Evolutionary conservation across 2,113 vertebrate genomes (phyloP).

Genomic region (Lagenorhynchus albirostris): DNA sequence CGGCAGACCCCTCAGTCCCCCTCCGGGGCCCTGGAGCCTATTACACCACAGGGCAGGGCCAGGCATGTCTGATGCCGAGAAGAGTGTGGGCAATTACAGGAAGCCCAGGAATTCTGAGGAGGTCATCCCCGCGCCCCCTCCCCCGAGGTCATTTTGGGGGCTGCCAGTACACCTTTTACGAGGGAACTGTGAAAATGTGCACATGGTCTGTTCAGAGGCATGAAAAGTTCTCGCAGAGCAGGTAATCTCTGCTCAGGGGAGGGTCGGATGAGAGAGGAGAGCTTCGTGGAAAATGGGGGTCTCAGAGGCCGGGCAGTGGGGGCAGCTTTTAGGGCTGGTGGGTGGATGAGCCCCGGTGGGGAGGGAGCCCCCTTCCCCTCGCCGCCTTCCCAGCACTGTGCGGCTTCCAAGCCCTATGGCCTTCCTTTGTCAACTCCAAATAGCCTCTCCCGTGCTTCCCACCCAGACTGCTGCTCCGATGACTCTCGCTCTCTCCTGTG

Average conservation of each 20-base stretch:
- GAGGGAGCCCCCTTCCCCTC: neutral
- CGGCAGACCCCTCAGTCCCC: fast-evolving
- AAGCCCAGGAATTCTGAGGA: neutral
- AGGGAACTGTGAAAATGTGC: neutral
- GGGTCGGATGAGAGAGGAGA: neutral
- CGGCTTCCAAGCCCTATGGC: fast-evolving
- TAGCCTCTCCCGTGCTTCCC: fast-evolving
- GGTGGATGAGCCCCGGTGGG: neutral
- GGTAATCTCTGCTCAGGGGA: neutral
- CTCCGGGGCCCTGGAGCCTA: neutral
- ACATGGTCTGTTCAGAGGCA: neutral
- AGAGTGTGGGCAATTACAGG: fast-evolving
- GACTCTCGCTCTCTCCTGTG: fast-evolving
- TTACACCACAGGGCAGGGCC: neutral
- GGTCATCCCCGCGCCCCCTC: fast-evolving
- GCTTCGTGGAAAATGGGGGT: fast-evolving
- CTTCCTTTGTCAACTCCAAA: fast-evolving
- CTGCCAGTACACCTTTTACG: fast-evolving
- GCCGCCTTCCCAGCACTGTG: fast-evolving
- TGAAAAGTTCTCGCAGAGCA: fast-evolving
- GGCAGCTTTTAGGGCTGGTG: too few relatives aligned
- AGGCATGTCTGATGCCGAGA: fast-evolving
- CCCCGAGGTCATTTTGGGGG: too few relatives aligned
- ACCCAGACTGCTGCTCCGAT: neutral
- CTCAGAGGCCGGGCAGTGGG: fast-evolving